Percentiles rank a stretch among this genome's conserved stretches.
Conservation (phyloP, 2,113 vertebrate species). For the Lethenteron camtschaticum region DNA sequence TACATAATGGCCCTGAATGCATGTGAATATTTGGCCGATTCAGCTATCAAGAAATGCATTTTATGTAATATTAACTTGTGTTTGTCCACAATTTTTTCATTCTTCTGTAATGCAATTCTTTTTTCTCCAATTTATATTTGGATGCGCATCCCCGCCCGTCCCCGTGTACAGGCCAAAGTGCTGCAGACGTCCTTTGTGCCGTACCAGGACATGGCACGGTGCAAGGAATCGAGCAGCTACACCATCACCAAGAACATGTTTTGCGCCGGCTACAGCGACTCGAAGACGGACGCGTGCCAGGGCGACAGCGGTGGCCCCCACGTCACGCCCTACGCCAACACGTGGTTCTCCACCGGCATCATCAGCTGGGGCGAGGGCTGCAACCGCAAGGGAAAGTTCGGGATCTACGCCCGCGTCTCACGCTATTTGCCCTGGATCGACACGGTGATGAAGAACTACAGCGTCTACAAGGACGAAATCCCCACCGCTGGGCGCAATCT, state of each 20-base stretch:
- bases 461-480: background rate
- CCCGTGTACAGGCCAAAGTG: constrained; percentile 14
- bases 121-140: no score
- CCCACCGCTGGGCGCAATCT: no score
- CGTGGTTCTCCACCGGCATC: constrained; percentile 57
- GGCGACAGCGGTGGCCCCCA: constrained; percentile 85
- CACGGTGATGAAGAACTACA: constrained; percentile 13
- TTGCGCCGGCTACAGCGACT: constrained; percentile 51
- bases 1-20: no score
- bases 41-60: no score
- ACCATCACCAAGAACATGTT: constrained; percentile 52
- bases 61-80: no score
- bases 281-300: constrained; percentile 51
- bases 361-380: constrained; percentile 95
- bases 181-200: constrained; percentile 48
- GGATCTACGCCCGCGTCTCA: constrained; percentile 68
- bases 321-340: constrained; percentile 39
- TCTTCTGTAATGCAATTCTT: no score
- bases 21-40: no score
- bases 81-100: no score
- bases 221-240: constrained; percentile 43
- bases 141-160: background rate
- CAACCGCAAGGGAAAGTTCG: constrained; percentile 51
- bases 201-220: constrained; percentile 36
- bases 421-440: constrained; percentile 47